Evolutionary conservation across 1,140 invertebrate genomes (phyloP).

Genomic region (Batillaria attramentaria): DNA sequence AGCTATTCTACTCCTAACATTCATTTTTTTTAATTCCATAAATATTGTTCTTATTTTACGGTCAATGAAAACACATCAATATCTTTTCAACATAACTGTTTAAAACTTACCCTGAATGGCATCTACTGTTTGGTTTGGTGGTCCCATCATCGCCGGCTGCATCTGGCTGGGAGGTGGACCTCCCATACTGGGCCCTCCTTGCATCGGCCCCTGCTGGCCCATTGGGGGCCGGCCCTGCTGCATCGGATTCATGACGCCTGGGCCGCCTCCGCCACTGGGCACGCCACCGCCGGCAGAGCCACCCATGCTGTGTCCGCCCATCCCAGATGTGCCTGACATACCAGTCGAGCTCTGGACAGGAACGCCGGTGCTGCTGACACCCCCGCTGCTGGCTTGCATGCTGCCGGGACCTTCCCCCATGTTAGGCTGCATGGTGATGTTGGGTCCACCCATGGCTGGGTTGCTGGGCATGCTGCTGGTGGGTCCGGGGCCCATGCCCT

Average conservation of each 20-base stretch:
- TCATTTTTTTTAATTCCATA: too few relatives aligned
- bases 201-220: background rate
- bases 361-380: constrained; percentile 1
- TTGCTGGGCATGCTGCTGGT: constrained; percentile 27
- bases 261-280: constrained; percentile 26
- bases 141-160: constrained; percentile 41
- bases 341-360: constrained; percentile 30
- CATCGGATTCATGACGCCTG: constrained; percentile 33
- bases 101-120: constrained; percentile 50
- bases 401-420: constrained; percentile 21
- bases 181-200: constrained; percentile 28
- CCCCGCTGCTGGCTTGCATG: background rate
- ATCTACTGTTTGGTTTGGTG: constrained; percentile 46
- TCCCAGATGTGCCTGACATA: constrained; percentile 24
- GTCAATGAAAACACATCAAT: too few relatives aligned
- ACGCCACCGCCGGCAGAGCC: constrained; percentile 33
- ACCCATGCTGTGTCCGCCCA: constrained; percentile 39
- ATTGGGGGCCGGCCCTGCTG: constrained; percentile 8
- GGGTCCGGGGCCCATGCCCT: constrained; percentile 13
- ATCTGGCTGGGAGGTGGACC: constrained; percentile 29
- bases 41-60: too few relatives aligned
- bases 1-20: too few relatives aligned
- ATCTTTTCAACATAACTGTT: too few relatives aligned
- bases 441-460: constrained; percentile 39
- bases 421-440: constrained; percentile 44